Percentiles rank a stretch among this genome's conserved stretches.
Conservation (phyloP, 2,888 invertebrate species). For the Cylindroiulus punctatus region DNA sequence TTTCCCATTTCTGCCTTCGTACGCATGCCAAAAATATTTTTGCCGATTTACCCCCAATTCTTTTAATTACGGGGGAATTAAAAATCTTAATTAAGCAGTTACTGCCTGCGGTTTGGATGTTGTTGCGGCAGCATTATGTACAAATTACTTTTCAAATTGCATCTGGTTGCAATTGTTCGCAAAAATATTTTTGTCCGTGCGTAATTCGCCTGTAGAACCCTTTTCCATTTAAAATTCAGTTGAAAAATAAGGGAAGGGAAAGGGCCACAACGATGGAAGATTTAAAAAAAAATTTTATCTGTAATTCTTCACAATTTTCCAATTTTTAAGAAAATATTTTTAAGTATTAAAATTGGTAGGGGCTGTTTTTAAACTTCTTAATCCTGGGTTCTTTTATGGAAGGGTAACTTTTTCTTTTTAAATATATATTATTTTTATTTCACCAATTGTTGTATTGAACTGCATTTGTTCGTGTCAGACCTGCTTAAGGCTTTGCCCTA, state of each 20-base stretch:
- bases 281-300: background rate
- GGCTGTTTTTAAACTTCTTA: background rate
- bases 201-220: constrained; percentile 39
- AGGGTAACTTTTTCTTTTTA: background rate
- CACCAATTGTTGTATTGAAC: constrained; percentile 43
- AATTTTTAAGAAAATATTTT: background rate
- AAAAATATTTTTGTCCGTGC: constrained; percentile 26
- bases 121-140: background rate
- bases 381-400: background rate
- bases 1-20: constrained; percentile 33
- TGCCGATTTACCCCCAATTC: too few relatives aligned
- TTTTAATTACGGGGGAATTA: too few relatives aligned
- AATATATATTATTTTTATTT: background rate
- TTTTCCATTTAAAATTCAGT: constrained; percentile 1
- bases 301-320: background rate
- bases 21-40: too few relatives aligned
- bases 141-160: background rate
- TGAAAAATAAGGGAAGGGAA: background rate
- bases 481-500: constrained; percentile 10
- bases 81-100: background rate
- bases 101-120: background rate
- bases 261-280: background rate
- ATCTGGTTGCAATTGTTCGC: background rate
- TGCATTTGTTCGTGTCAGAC: constrained; percentile 34
- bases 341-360: background rate